These are phyloP conservation scores for Spodoptera frugiperda DNA, from an alignment of 1,140 invertebrate species.

Conservation along the genomic window DNA sequence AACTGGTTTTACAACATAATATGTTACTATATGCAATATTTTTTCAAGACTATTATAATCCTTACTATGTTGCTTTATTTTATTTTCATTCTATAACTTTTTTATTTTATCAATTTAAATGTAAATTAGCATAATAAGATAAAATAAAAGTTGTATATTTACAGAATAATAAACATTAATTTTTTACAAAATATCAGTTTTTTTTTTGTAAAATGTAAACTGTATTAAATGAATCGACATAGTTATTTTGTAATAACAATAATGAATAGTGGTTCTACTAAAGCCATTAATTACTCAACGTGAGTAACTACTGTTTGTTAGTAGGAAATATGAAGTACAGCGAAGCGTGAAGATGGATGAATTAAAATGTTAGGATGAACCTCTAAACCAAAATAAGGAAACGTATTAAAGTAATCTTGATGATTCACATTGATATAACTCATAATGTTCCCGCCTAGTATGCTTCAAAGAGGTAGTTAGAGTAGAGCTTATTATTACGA, in stretches of 20 bases:
- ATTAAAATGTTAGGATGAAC: neutral
- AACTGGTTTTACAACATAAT: constrained; percentile 39
- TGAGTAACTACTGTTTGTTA: neutral
- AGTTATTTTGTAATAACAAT: neutral
- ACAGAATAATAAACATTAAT: no score
- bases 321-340: constrained; percentile 34
- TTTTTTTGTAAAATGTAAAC: no score
- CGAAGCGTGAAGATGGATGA: constrained; percentile 7
- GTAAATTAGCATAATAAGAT: no score
- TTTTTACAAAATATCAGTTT: no score
- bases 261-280: constrained; percentile 21
- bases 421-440: no score
- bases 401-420: neutral
- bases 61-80: neutral
- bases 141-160: no score
- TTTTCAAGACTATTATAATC: constrained; percentile 25
- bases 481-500: no score
- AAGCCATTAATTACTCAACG: constrained; percentile 18
- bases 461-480: no score
- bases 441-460: no score
- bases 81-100: neutral
- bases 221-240: no score
- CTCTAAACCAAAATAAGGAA: neutral
- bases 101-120: neutral
- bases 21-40: constrained; percentile 42